A percentile compares a stretch with the other conserved stretches of the same genome.
phyloP scores from a whole-genome alignment of 2,797 vertebrate genomes.

The Zalophus californianus region DNA sequence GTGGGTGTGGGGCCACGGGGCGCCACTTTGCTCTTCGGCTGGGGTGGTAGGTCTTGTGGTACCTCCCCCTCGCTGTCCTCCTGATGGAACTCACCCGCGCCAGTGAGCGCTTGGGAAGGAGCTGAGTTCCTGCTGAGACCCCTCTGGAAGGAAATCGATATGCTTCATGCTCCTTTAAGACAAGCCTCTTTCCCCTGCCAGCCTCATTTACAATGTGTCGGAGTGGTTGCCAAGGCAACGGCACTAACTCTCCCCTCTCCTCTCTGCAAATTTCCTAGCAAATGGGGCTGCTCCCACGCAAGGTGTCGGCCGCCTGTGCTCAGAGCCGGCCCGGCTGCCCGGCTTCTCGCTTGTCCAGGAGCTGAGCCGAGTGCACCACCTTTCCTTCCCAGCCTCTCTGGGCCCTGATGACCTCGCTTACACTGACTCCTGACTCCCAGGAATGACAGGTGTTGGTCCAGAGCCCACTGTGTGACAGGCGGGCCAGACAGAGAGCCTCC shows the following conservation, averaged over 20 bases:
- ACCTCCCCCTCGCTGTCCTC: background rate
- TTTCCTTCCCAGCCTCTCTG: background rate
- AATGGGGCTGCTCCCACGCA: constrained; percentile 67
- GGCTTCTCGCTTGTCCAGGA: background rate
- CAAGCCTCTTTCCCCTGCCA: constrained; percentile 60
- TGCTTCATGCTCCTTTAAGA: constrained; percentile 69
- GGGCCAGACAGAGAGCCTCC: background rate
- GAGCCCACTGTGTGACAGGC: background rate
- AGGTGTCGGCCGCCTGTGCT: background rate
- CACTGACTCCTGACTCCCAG: background rate
- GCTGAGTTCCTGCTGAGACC: background rate
- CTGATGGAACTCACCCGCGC: accelerated
- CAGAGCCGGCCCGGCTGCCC: background rate
- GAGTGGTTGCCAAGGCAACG: constrained; percentile 83
- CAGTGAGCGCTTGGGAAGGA: background rate
- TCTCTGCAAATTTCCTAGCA: constrained; percentile 73
- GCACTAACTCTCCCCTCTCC: constrained; percentile 75
- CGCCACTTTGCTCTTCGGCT: accelerated
- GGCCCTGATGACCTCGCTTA: background rate
- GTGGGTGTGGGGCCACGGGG: accelerated
- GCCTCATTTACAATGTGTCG: constrained; percentile 72
- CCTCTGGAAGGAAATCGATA: background rate
- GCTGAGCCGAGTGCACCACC: accelerated
- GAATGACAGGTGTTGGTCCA: background rate
- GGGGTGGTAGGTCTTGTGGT: background rate